Evolutionary conservation across 2,797 vertebrate species (phyloP).

Genomic region (Dipus sagitta): DNA sequence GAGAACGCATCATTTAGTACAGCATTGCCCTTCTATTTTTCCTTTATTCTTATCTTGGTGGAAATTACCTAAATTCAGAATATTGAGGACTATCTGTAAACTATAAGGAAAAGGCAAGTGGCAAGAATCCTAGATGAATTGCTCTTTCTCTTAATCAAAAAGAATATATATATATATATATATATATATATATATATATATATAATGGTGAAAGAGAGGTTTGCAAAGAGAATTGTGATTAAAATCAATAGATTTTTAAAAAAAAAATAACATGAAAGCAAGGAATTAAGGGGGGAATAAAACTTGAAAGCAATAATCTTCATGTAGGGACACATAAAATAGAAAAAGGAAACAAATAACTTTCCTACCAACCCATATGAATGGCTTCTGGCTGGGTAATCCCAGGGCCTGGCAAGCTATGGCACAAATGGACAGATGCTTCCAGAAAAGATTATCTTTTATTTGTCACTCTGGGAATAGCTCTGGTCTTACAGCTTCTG

Average conservation of each 20-base stretch:
- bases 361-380: slow-evolving; percentile 53
- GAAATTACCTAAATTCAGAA: background rate
- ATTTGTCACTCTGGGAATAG: slow-evolving; percentile 51
- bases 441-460: slow-evolving; percentile 77
- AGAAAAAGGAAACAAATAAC: slow-evolving; percentile 54
- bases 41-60: background rate
- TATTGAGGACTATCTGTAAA: background rate
- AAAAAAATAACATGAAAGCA: slow-evolving; percentile 21
- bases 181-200: no score
- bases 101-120: slow-evolving; percentile 3
- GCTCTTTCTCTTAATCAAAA: background rate
- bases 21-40: background rate
- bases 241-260: slow-evolving; percentile 21
- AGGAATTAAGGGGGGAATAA: slow-evolving; percentile 46
- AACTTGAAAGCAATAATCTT: slow-evolving; percentile 57
- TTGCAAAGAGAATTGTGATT: slow-evolving; percentile 61
- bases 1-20: background rate
- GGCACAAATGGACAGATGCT: slow-evolving; percentile 74
- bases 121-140: background rate
- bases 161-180: no score
- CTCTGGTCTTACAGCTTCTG: slow-evolving; percentile 41
- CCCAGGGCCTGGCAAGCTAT: slow-evolving; percentile 57
- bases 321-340: background rate
- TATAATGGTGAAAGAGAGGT: background rate
- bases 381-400: slow-evolving; percentile 57